Conservation (phyloP, 2,888 invertebrate species). For the Netelia fuscicornis region DNA sequence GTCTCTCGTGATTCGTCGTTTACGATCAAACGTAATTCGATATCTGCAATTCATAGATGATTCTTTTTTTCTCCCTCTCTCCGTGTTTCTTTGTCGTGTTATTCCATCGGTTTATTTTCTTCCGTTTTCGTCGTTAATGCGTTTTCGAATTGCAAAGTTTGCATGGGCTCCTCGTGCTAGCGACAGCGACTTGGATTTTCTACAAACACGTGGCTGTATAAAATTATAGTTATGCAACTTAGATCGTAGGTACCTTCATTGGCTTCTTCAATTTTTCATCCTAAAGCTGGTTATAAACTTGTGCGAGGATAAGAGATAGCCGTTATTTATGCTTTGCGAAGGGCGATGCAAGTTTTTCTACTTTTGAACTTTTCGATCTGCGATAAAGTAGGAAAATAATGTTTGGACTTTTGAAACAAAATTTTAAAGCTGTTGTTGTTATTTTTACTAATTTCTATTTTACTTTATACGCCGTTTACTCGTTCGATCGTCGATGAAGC, state of each 20-base stretch:
- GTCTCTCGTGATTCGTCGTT: background rate
- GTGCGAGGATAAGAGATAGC: slow-evolving; percentile 4
- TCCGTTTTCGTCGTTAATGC: no score
- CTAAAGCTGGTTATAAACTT: background rate
- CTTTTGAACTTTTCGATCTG: no score
- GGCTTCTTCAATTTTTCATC: background rate
- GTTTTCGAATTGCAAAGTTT: no score
- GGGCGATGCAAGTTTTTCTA: background rate
- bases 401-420: no score
- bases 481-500: background rate
- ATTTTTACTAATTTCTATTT: no score
- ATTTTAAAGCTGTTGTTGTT: no score
- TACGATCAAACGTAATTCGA: background rate
- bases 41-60: background rate
- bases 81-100: no score
- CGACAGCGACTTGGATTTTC: background rate
- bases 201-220: background rate
- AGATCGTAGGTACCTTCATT: background rate
- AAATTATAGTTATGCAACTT: slow-evolving; percentile 14
- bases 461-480: no score
- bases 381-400: no score
- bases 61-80: background rate
- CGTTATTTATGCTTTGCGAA: background rate
- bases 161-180: no score
- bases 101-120: no score